These are phyloP conservation scores for Apeltes quadracus DNA, from an alignment of 2,113 vertebrate species.

Conservation along the genomic window DNA sequence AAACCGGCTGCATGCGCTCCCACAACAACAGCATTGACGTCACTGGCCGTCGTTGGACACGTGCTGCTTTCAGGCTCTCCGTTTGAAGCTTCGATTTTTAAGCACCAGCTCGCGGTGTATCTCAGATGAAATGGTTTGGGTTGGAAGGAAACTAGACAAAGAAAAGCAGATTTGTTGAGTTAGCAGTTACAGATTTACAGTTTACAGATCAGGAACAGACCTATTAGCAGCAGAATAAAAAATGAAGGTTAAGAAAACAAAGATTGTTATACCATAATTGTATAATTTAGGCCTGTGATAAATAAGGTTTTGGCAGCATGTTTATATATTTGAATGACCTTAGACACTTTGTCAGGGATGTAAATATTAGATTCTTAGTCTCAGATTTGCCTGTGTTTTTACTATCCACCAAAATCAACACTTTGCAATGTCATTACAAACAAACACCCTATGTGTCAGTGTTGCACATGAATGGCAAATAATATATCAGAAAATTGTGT, in stretches of 20 bases:
- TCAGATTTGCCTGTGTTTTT: background rate
- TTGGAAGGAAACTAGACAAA: background rate
- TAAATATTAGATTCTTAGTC: background rate
- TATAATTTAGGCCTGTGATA: background rate
- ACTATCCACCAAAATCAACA: background rate
- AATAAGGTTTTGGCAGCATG: background rate
- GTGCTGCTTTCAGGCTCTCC: conserved; percentile 59
- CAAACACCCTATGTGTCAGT: background rate
- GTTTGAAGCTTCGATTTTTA: conserved; percentile 15
- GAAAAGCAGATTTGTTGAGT: background rate
- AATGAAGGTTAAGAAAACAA: background rate
- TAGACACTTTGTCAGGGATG: background rate
- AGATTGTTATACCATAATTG: background rate
- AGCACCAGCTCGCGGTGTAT: background rate
- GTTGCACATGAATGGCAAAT: background rate
- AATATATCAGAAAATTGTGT: background rate
- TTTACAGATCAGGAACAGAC: background rate
- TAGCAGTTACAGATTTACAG: too few species aligned
- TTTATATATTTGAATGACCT: background rate
- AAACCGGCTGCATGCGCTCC: conserved; percentile 67
- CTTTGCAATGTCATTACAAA: background rate
- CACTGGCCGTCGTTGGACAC: conserved; percentile 66
- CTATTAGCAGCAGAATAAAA: background rate
- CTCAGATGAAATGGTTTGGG: background rate
- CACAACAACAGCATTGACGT: conserved; percentile 81